Conservation (phyloP, 2,888 invertebrate genomes). For the Hypomecis punctinalis region DNA sequence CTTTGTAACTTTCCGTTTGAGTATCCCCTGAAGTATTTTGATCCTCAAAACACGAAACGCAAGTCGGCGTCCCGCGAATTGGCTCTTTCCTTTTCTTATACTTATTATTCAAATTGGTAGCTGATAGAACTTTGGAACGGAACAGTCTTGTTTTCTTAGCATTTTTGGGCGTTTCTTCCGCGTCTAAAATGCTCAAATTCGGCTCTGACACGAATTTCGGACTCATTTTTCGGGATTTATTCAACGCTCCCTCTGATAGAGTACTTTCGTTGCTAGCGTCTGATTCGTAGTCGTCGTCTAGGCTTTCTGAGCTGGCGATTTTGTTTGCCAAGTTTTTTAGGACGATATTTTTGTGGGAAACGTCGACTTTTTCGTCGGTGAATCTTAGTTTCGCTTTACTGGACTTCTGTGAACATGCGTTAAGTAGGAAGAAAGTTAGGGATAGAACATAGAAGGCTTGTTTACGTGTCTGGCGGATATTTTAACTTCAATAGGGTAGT, state of each 20-base stretch:
- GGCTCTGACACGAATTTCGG: conserved; percentile 82
- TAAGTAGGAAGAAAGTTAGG: conserved; percentile 60
- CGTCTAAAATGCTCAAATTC: conserved; percentile 72
- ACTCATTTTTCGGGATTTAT: conserved; percentile 66
- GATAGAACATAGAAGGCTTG: conserved; percentile 50
- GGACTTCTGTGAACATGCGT: conserved; percentile 71
- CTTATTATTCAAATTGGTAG: conserved; percentile 70
- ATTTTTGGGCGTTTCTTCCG: conserved; percentile 76
- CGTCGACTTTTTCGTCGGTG: conserved; percentile 71
- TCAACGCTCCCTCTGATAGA: conserved; percentile 74
- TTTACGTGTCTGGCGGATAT: conserved; percentile 5
- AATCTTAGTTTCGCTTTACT: conserved; percentile 70
- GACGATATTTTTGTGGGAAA: conserved; percentile 77
- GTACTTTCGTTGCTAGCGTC: conserved; percentile 78
- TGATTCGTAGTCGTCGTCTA: conserved; percentile 74
- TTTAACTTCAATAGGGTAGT: too few species aligned
- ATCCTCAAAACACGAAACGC: conserved; percentile 77
- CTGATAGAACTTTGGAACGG: conserved; percentile 69
- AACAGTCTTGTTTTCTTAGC: conserved; percentile 72
- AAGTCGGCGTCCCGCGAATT: conserved; percentile 71
- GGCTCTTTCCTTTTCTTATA: conserved; percentile 69
- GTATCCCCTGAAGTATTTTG: conserved; percentile 62
- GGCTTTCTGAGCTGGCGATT: conserved; percentile 73
- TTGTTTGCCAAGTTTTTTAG: conserved; percentile 77
- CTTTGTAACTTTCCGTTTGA: conserved; percentile 39